Conservation (phyloP, 2,113 vertebrate species). For the Mungos mungo region DNA sequence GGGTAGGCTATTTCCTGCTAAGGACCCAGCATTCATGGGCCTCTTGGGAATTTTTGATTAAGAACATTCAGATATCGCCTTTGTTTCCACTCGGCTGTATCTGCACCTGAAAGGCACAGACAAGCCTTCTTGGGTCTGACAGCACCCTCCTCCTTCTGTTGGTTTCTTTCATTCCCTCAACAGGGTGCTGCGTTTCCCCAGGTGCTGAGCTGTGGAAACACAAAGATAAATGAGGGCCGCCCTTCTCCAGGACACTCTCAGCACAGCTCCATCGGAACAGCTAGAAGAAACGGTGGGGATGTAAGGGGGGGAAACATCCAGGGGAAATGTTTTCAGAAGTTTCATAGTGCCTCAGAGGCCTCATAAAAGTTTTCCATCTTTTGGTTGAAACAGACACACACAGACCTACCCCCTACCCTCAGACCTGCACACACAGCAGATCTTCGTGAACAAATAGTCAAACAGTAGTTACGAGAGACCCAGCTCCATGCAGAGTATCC, state of each 20-base stretch:
- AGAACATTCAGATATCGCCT: background rate
- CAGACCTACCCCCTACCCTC: background rate
- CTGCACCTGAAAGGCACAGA: background rate
- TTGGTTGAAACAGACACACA: background rate
- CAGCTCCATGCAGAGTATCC: background rate
- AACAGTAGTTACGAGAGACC: background rate
- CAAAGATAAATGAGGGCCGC: background rate
- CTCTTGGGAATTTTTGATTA: background rate
- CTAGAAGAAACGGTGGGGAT: background rate
- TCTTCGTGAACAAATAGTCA: background rate
- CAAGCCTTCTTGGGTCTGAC: background rate
- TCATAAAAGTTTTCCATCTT: background rate
- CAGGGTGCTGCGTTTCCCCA: background rate
- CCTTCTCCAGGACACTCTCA: no score
- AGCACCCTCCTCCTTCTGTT: background rate
- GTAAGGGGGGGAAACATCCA: background rate
- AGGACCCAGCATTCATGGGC: background rate
- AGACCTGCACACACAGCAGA: background rate
- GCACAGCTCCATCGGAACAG: background rate
- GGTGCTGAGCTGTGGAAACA: background rate
- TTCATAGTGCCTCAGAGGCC: background rate
- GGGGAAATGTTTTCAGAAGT: background rate
- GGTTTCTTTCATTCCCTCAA: background rate
- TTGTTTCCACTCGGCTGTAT: background rate
- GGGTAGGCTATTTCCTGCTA: background rate